Evolutionary conservation across 2,797 vertebrate genomes (phyloP), one percentile per base, ranked within the genome.

Genomic region (Chromobotia macracanthus): DNA sequence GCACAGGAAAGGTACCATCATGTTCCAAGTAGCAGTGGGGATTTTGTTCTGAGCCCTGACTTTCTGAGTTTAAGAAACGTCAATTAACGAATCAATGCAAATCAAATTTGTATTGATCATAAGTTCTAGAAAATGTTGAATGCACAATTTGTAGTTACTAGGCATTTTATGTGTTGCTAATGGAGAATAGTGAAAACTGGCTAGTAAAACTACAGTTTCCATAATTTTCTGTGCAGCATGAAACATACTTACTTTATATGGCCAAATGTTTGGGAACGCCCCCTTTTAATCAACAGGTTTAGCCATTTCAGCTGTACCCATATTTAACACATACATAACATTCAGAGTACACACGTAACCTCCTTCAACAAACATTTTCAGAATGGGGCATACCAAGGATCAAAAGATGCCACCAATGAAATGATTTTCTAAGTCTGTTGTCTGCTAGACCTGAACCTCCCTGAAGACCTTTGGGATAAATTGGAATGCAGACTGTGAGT

Each of bases 401-500:
- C 7, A 11, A 8, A 21, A n/a, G n/a, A 55, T 21, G 9, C 23
- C 10, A 23, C 53, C 3, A 12, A 1, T 12, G 19, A 56, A 56
- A 56, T 56, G 10, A 3, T 56, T 56, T 21, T 23, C 19, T 10
- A 8, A 55, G 51, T n/a, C 51, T 21, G n/a, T n/a, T n/a, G n/a
- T 55, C 2, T 55, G 3, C 19, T 19, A 56, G 19, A 56, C 19
- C 3, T 56, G 23, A 23, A 56, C 53, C 19, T 56, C 11, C 0
- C 6, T 56, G 10, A 56, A 56, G n/a, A 3, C 53, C 19, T 56
- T 56, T 21, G 19, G 19, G 53, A 56, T 56, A 19, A 23, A 56
- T 56, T 56, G 53, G 12, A 23, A 56, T 56, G 53, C 53, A 56
- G 53, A 56, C 53, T 23, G 53, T 56, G 53, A 56, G 53, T 12